A percentile compares a stretch with the other conserved stretches of the same genome.
Evolutionary conservation across 1,140 invertebrate genomes (phyloP).

Genomic region (Acyrthosiphon pisum): DNA sequence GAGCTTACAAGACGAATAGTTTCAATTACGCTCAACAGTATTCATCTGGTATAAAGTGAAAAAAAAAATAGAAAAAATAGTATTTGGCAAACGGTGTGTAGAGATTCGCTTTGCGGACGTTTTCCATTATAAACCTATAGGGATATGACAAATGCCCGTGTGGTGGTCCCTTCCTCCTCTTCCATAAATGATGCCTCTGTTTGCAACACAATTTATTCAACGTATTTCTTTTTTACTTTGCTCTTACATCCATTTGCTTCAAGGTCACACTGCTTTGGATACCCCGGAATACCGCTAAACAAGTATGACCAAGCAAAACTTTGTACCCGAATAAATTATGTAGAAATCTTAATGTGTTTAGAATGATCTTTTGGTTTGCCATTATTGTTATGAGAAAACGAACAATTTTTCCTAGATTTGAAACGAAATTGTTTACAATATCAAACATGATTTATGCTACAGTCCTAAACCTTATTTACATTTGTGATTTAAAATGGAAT

Average conservation of each 20-base stretch:
- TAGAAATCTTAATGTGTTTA: slow-evolving; percentile 17
- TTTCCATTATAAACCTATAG: neutral
- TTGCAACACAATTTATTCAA: neutral
- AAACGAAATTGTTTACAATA: neutral
- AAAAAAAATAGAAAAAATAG: neutral
- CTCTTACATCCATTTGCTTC: neutral
- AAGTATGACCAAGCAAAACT: neutral
- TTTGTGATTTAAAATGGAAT: neutral
- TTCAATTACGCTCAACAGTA: neutral
- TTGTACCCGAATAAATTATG: neutral
- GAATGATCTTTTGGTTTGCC: neutral
- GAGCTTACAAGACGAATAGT: neutral
- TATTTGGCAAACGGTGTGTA: neutral
- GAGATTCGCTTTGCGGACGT: neutral
- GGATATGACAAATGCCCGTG: neutral
- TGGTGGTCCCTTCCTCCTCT: neutral
- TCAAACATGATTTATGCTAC: neutral
- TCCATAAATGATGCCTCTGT: neutral
- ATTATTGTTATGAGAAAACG: neutral
- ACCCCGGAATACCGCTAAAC: neutral
- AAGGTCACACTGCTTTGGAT: neutral
- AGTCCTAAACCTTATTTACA: neutral
- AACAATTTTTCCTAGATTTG: neutral
- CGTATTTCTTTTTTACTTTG: slow-evolving; percentile 7
- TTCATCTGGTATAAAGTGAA: neutral